A percentile compares a stretch with the other conserved stretches of the same genome.
phyloP scores from a whole-genome alignment of 2,888 invertebrate species.

The Mantis religiosa region DNA sequence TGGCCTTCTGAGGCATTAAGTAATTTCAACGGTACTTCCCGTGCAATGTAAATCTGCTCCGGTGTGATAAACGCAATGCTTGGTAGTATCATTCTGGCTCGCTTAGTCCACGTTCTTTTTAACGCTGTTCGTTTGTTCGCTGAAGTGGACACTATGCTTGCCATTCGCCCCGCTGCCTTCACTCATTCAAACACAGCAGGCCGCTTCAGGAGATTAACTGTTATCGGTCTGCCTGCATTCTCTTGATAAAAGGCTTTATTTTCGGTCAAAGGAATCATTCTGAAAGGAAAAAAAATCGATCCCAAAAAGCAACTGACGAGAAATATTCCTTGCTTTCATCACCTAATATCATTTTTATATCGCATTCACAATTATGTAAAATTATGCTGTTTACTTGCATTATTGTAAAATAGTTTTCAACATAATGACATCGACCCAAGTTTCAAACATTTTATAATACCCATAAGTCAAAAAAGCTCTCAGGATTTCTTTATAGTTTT shows the following conservation, averaged over 20 bases:
- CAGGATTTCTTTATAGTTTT: too few species aligned
- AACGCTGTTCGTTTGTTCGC: not conserved
- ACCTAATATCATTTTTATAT: not conserved
- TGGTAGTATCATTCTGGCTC: not conserved
- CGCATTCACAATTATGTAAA: not conserved
- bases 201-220: not conserved
- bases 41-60: not conserved
- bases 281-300: not conserved
- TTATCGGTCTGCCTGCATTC: slow-evolving; percentile 22
- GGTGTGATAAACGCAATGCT: not conserved
- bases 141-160: not conserved
- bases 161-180: not conserved
- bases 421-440: too few species aligned
- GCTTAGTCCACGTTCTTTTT: not conserved
- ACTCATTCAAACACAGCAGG: not conserved
- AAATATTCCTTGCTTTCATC: not conserved
- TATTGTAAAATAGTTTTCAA: too few species aligned
- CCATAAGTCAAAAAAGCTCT: too few species aligned
- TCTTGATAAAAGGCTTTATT: slow-evolving; percentile 29
- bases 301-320: not conserved
- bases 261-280: slow-evolving; percentile 26
- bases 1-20: too few species aligned
- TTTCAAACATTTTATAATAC: too few species aligned
- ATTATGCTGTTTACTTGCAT: not conserved
- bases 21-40: too few species aligned